A percentile compares a stretch with the other conserved stretches of the same genome.
Conservation (phyloP, 2,888 invertebrate species). For the Hyalella azteca region DNA sequence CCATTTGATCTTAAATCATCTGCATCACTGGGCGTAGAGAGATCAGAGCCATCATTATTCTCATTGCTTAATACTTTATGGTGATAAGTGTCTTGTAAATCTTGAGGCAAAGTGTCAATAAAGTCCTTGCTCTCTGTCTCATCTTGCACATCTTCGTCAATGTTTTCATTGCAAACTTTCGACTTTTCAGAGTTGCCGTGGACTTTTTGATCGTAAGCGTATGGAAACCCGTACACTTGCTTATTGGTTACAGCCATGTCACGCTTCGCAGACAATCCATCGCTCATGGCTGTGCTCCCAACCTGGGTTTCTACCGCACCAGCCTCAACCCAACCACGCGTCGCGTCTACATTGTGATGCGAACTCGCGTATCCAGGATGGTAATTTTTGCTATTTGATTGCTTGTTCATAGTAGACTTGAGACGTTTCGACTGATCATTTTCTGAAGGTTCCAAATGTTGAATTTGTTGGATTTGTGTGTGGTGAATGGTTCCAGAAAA, state of each 20-base stretch:
- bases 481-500: not conserved
- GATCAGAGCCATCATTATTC: not conserved
- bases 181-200: not conserved
- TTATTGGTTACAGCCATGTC: too few relatives aligned
- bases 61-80: not conserved
- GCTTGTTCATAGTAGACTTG: too few relatives aligned
- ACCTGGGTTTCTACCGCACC: too few relatives aligned
- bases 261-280: too few relatives aligned
- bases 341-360: too few relatives aligned
- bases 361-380: too few relatives aligned
- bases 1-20: not conserved
- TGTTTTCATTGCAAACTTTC: not conserved
- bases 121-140: slow-evolving; percentile 5
- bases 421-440: not conserved
- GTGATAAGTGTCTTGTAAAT: not conserved
- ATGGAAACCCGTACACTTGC: too few relatives aligned
- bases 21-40: not conserved
- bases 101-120: not conserved
- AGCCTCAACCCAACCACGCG: too few relatives aligned
- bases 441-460: not conserved
- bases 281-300: too few relatives aligned
- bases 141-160: not conserved
- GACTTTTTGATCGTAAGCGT: not conserved
- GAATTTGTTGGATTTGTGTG: not conserved
- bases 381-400: too few relatives aligned